A percentile compares a stretch with the other conserved stretches of the same genome.
These are phyloP conservation scores for Eupithecia tripunctaria DNA, from an alignment of 2,888 invertebrate genomes.

Conservation along the genomic window DNA sequence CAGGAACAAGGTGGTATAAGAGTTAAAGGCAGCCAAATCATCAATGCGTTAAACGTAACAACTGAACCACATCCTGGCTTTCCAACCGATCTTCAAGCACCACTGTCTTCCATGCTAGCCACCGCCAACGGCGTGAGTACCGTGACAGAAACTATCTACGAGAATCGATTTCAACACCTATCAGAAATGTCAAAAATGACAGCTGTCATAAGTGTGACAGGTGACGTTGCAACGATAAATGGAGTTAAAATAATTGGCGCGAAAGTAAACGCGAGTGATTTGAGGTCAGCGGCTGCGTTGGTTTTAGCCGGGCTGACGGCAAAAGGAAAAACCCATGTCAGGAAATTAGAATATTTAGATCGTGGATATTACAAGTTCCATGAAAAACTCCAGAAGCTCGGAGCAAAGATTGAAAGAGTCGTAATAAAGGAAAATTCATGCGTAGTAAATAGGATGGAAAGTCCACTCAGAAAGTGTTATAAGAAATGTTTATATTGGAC, in stretches of 20 bases:
- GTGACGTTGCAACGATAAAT: constrained; percentile 19
- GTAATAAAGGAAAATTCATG: not conserved
- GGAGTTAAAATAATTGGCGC: constrained; percentile 23
- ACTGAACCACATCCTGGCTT: constrained; percentile 34
- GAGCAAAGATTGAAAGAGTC: constrained; percentile 21
- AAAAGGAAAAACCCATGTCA: constrained; percentile 25
- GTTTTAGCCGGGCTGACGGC: constrained; percentile 31
- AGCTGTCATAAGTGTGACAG: constrained; percentile 18
- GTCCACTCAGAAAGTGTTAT: not conserved
- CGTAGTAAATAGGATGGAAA: not conserved
- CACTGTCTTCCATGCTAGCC: constrained; percentile 23
- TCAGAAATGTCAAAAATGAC: constrained; percentile 28
- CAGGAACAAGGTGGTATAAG: constrained; percentile 31
- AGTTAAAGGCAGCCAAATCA: constrained; percentile 27
- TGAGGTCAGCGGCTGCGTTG: constrained; percentile 35
- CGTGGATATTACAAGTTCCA: constrained; percentile 37
- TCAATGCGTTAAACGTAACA: constrained; percentile 26
- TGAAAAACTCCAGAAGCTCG: constrained; percentile 25
- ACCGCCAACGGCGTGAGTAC: constrained; percentile 27
- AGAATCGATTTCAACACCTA: constrained; percentile 36
- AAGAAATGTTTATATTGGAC: not conserved
- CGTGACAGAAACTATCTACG: constrained; percentile 32
- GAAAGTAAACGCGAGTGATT: constrained; percentile 24
- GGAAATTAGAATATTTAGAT: constrained; percentile 31
- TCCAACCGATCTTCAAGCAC: constrained; percentile 38